These are phyloP conservation scores for Ancistrus triradiatus DNA, from an alignment of 2,113 vertebrate species.

Conservation along the genomic window DNA sequence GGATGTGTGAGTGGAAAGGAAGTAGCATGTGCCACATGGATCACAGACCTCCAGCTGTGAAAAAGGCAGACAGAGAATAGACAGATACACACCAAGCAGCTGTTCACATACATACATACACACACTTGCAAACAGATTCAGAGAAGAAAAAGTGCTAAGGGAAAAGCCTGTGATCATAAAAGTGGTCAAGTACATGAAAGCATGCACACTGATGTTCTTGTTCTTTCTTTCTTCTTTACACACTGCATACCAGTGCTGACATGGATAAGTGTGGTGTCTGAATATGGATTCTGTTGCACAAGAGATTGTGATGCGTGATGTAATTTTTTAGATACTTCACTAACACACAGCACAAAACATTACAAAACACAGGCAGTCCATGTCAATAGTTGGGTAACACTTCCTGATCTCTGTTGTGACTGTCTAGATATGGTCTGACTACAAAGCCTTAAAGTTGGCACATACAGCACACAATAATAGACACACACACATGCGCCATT, in stretches of 20 bases:
- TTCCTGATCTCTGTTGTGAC: too few species aligned
- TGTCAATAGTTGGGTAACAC: too few species aligned
- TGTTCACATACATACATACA: not conserved
- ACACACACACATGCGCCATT: slow-evolving; percentile 18
- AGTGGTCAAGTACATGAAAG: slow-evolving; percentile 21
- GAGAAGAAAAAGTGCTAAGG: slow-evolving; percentile 1
- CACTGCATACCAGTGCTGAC: not conserved
- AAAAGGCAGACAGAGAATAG: slow-evolving; percentile 6
- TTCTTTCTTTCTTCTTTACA: not conserved
- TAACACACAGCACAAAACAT: too few species aligned
- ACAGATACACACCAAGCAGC: slow-evolving; percentile 20
- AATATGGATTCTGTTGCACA: not conserved
- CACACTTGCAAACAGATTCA: slow-evolving; percentile 1
- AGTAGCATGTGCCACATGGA: not conserved
- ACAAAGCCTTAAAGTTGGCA: not conserved
- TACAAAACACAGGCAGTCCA: too few species aligned
- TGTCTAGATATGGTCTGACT: too few species aligned
- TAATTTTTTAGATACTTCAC: too few species aligned
- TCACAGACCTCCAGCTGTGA: slow-evolving; percentile 17
- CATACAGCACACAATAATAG: slow-evolving; percentile 2
- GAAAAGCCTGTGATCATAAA: slow-evolving; percentile 35
- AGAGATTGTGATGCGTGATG: slow-evolving; percentile 6
- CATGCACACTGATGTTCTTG: not conserved
- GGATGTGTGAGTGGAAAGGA: slow-evolving; percentile 4
- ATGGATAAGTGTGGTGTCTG: slow-evolving; percentile 1